These are phyloP conservation scores for Tyrannus savana DNA, from an alignment of 2,113 vertebrate genomes.

Conservation along the genomic window DNA sequence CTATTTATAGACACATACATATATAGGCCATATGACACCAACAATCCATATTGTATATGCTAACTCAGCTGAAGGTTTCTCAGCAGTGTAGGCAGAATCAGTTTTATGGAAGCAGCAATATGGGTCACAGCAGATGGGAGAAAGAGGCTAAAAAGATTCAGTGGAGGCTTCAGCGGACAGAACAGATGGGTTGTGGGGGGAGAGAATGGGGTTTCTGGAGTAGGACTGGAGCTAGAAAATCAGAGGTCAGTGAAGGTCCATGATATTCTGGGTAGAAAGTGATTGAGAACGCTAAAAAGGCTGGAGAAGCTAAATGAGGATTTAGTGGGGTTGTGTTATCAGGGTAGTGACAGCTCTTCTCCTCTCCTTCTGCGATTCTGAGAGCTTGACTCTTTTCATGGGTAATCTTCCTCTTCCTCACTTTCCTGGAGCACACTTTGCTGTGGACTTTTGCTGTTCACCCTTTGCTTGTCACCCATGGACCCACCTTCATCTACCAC, in stretches of 20 bases:
- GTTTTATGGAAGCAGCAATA: conserved; percentile 65
- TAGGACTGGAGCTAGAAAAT: conserved; percentile 32
- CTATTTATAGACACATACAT: conserved; percentile 47
- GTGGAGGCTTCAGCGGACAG: conserved; percentile 49
- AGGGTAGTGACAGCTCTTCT: background rate
- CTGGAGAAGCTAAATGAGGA: background rate
- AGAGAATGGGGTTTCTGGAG: conserved; percentile 53
- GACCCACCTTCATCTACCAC: background rate
- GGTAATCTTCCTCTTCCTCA: background rate
- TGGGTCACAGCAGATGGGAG: conserved; percentile 69
- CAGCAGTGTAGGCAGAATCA: conserved; percentile 57
- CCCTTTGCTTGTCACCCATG: background rate
- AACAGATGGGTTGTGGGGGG: conserved; percentile 62
- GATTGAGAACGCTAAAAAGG: conserved; percentile 19
- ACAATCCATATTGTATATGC: conserved; percentile 60
- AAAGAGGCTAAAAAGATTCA: conserved; percentile 67
- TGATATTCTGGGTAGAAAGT: conserved; percentile 30
- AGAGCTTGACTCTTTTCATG: background rate
- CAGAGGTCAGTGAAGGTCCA: conserved; percentile 14
- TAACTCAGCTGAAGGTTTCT: conserved; percentile 63
- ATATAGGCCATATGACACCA: conserved; percentile 62
- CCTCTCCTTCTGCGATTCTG: background rate
- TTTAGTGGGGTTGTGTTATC: background rate
- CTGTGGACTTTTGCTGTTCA: background rate
- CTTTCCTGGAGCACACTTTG: background rate